Percentiles rank a stretch among this genome's conserved stretches.
These are phyloP conservation scores for Apeira syringaria DNA, from an alignment of 2,888 invertebrate genomes.

Conservation along the genomic window DNA sequence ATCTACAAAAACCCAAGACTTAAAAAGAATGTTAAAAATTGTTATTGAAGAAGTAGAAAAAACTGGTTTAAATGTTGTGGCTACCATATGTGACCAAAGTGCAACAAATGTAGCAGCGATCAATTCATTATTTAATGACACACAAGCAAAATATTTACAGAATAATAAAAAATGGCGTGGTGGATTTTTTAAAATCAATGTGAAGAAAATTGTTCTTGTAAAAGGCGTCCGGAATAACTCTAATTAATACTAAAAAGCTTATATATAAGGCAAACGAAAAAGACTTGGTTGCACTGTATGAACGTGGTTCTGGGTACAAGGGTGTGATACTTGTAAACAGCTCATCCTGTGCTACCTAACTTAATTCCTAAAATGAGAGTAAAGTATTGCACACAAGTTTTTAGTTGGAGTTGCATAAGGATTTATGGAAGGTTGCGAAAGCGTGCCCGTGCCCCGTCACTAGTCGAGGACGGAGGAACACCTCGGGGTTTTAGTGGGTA, in stretches of 20 bases:
- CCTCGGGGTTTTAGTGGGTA: too few relatives aligned
- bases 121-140: not conserved
- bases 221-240: not conserved
- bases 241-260: not conserved
- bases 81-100: not conserved
- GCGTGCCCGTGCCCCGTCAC: too few relatives aligned
- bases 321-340: not conserved
- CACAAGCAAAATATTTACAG: not conserved
- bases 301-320: not conserved
- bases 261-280: not conserved
- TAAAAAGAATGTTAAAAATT: not conserved
- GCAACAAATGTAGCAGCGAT: not conserved
- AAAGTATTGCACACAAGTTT: not conserved
- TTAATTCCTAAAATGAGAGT: not conserved
- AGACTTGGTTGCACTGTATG: not conserved
- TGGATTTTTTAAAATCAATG: not conserved
- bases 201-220: not conserved
- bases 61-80: not conserved
- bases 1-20: not conserved
- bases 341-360: not conserved
- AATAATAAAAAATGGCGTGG: not conserved
- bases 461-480: too few relatives aligned
- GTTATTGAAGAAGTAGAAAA: not conserved
- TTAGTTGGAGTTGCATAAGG: not conserved
- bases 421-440: not conserved